Evolutionary conservation across 1,140 invertebrate genomes (phyloP), one percentile per base, ranked within the genome.

Genomic region (Subanguina moxae): DNA sequence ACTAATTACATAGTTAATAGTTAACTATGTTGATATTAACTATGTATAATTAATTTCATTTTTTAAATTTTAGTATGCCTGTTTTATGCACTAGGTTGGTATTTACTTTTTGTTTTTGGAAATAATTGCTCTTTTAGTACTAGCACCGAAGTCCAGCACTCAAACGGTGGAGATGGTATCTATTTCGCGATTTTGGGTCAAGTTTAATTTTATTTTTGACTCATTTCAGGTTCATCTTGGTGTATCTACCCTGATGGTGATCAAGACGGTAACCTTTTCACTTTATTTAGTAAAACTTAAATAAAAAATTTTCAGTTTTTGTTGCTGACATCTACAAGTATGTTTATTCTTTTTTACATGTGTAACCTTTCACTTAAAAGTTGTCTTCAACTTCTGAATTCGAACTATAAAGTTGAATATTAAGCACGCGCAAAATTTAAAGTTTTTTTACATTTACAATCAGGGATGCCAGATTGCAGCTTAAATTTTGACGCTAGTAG

Each of bases 161-260:
- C 78, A 27, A 71, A 71, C n/a, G 57, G 48, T 21, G 77, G 77
- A 42, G 80, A 81, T 56, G 78, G 78, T 0, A 21, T 52, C 1
- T 52, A 21, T 21, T 15, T 21, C 17, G n/a, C n/a, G 8, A 7
- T 21, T 52, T 21, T 8, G 8, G 15, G 43, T 45, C n/a, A 21
- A 52, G 15, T 7, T 19, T 19, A 21, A 15, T 52, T 52, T 25
- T 52, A 15, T 52, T 52, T 21, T 21, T 52, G 17, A 21, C 3
- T 19, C 3, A 21, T 7, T 52, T 25, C 3, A 52, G 48, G 58
- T 61, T 64, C 62, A 64, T 58, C 62, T 3, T 65, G 75, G 75
- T 80, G 78, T 58, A 64, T 80, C 17, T 80, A 80, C 57, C 78
- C 78, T 17, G 78, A 81, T 63, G 78, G 80, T 9, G 75, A 81